phyloP scores from a whole-genome alignment of 2,797 vertebrate species.

The Rhodeus uyekii region DNA sequence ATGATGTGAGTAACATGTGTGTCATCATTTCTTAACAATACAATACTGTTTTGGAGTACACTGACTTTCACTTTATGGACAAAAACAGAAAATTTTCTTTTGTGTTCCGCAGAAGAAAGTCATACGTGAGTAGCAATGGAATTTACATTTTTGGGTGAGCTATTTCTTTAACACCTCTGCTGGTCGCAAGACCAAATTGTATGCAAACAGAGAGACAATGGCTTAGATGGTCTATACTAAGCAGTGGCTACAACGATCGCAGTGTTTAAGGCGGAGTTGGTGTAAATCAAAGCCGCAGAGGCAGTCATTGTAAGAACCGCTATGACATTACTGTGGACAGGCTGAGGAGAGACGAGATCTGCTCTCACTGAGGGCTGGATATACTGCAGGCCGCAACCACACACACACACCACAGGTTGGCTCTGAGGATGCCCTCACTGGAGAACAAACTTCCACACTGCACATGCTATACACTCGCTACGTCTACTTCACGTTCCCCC shows the following conservation, averaged over 20 bases:
- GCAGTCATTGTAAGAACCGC: conserved; percentile 36
- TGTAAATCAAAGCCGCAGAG: conserved; percentile 47
- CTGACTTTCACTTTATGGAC: neutral
- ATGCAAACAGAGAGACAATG: conserved; percentile 19
- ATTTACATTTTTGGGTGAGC: neutral
- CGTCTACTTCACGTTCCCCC: neutral
- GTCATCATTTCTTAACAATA: neutral
- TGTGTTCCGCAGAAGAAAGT: neutral
- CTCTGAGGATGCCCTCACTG: conserved; percentile 40
- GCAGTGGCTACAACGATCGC: neutral
- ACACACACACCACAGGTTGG: conserved; percentile 49
- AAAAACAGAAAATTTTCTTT: neutral
- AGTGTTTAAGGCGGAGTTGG: conserved; percentile 33
- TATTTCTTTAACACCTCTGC: neutral
- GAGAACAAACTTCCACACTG: conserved; percentile 35
- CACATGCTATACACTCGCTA: conserved; percentile 20
- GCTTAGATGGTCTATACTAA: neutral
- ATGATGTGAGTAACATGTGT: neutral
- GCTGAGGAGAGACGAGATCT: conserved; percentile 37
- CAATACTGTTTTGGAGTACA: neutral
- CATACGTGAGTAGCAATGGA: neutral
- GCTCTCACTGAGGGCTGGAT: conserved; percentile 24
- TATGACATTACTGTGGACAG: conserved; percentile 54
- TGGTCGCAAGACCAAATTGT: neutral
- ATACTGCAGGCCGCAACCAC: conserved; percentile 41